phyloP scores from a whole-genome alignment of 2,113 vertebrate species.

The Rhinolophus ferrumequinum region DNA sequence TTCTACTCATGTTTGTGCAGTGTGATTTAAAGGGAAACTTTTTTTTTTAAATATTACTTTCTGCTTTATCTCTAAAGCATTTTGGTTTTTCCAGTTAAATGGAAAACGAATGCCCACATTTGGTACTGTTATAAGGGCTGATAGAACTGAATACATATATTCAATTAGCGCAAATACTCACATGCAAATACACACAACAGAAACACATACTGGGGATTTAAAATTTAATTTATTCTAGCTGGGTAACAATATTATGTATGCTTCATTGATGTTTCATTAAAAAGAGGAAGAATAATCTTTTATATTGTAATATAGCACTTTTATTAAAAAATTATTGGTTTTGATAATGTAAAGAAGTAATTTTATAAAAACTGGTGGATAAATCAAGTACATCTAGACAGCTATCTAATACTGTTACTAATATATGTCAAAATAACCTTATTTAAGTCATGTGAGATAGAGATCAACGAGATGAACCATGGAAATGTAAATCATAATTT shows the following conservation, averaged over 20 bases:
- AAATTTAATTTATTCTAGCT: conserved; percentile 19
- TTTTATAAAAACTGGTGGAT: conserved; percentile 20
- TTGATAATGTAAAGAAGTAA: background rate
- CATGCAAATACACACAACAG: background rate
- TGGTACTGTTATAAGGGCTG: background rate
- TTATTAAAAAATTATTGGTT: conserved; percentile 9
- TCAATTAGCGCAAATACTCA: background rate
- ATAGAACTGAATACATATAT: background rate
- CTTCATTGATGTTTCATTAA: background rate
- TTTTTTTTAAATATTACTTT: background rate
- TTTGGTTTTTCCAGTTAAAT: background rate
- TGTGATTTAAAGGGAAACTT: background rate
- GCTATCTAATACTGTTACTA: background rate
- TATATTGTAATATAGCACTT: background rate
- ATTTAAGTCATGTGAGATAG: background rate
- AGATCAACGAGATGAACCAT: background rate
- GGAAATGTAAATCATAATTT: background rate
- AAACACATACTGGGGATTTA: background rate
- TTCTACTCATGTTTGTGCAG: background rate
- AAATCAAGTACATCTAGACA: background rate
- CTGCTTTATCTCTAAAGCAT: background rate
- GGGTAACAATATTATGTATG: background rate
- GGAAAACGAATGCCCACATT: background rate
- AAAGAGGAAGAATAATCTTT: background rate
- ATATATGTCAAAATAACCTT: background rate